These are phyloP conservation scores for Philereme vetulata DNA, from an alignment of 2,888 invertebrate genomes.

Conservation along the genomic window DNA sequence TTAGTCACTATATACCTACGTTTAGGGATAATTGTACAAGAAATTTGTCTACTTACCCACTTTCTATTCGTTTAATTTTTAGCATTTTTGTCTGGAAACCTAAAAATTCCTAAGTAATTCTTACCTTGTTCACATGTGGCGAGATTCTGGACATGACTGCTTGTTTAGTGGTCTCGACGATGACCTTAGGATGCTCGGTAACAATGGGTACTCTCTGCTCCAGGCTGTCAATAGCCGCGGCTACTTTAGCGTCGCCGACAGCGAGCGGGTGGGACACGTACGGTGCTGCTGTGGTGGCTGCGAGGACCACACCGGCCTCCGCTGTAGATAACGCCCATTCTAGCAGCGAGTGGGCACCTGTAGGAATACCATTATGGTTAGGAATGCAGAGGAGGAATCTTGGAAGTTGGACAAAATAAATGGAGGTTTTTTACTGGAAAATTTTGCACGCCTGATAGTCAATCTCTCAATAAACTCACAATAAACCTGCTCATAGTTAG, in stretches of 20 bases:
- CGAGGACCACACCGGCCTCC: conserved; percentile 85
- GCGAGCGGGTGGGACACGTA: conserved; percentile 78
- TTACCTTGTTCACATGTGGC: conserved; percentile 80
- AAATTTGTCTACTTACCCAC: no score
- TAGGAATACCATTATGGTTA: no score
- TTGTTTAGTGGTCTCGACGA: conserved; percentile 82
- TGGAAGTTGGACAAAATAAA: no score
- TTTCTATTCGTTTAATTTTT: no score
- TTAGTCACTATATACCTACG: no score
- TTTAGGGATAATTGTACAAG: no score
- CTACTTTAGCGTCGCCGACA: conserved; percentile 86
- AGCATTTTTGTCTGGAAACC: no score
- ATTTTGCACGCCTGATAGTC: no score
- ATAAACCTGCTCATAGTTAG: no score
- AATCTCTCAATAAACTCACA: no score
- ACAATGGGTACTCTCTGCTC: conserved; percentile 87
- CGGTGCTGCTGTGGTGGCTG: conserved; percentile 85
- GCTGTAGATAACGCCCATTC: conserved; percentile 88
- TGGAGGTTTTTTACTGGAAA: no score
- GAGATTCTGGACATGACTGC: conserved; percentile 83
- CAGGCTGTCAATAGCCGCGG: conserved; percentile 86
- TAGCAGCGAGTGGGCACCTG: conserved; percentile 85
- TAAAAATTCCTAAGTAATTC: conserved; percentile 17
- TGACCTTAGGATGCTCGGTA: conserved; percentile 85
- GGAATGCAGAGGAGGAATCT: no score